phyloP scores from a whole-genome alignment of 2,113 vertebrate species.

The Podocnemis expansa region DNA sequence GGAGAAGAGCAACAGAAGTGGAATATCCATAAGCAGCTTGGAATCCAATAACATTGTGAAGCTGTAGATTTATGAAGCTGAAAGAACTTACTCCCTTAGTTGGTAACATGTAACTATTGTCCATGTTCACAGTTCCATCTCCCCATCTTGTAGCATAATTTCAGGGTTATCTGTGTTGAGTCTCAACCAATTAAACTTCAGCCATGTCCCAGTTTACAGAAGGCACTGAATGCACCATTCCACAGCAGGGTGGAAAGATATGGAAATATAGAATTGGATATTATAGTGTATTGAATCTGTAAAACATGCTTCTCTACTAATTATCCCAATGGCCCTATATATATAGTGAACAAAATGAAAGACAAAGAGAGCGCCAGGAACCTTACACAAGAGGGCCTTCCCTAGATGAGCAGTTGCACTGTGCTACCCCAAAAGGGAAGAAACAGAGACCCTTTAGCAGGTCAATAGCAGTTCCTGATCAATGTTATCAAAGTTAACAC shows the following conservation, averaged over 20 bases:
- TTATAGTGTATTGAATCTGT: neutral
- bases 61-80: neutral
- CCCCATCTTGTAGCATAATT: neutral
- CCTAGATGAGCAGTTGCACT: fast-evolving
- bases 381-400: fast-evolving
- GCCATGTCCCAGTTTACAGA: fast-evolving
- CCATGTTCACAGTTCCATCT: neutral
- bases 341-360: neutral
- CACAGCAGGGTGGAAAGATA: neutral
- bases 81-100: neutral
- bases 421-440: neutral
- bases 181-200: neutral
- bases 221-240: neutral
- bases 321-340: neutral
- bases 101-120: neutral
- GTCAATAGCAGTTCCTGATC: neutral
- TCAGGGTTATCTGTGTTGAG: neutral
- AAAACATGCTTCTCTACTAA: neutral
- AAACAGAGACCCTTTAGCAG: neutral
- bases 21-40: fast-evolving
- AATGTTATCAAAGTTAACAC: neutral
- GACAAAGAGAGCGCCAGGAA: neutral
- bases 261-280: neutral
- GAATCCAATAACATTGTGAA: neutral
- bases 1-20: neutral